Base-by-base conservation (phyloP, 2,113 vertebrate genomes). In the Psettodes erumei region DNA sequence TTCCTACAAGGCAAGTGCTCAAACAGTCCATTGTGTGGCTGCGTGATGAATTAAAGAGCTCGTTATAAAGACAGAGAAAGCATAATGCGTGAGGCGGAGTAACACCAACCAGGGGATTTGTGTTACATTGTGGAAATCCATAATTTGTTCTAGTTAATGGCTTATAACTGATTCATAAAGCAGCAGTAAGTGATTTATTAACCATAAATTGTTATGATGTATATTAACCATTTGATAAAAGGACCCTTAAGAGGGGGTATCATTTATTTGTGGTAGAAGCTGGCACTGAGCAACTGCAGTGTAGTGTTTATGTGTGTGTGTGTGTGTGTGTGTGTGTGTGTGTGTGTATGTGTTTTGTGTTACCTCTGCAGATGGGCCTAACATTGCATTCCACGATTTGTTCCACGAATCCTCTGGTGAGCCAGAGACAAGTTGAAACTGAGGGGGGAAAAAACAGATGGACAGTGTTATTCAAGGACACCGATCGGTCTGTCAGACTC, bases 341-440 rank as follows among this genome's bases (percentile, higher is more conserved):
- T 58, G 28, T 56, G 2, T 37, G 40, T 63, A 10, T 32, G 48
- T 71, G 42, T 45, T 71, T 66, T 71, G 50, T 51, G 15, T 60
- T 43, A 23, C 33, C 35, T 45, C 47, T 30, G 23, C 35, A 80
- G 58, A 81, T 33, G 47, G 16, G 42, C 2, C 45, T 43, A 12
- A 75, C 21, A 68, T 54, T 45, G n/a, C 54, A 78, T 73, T 82
- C 58, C 28, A 40, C 42, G 25, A 76, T 60, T 79, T 72, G 32
- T n/a, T 67, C 38, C 19, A 9, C 35, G 65, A 84, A 72, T 75
- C 60, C 27, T 64, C 35, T 12, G 10, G 33, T 56, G 47, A 30
- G 4, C 43, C 37, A 54, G 30, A 51, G 47, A 13, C 2, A 77
- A 21, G 2, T 3, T 35, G 54, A 16, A 68, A 37, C 55, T 18